Evolutionary conservation across 2,113 vertebrate species (phyloP), one percentile per base, ranked within the genome.

Genomic region (Dendrocopos noguchii): DNA sequence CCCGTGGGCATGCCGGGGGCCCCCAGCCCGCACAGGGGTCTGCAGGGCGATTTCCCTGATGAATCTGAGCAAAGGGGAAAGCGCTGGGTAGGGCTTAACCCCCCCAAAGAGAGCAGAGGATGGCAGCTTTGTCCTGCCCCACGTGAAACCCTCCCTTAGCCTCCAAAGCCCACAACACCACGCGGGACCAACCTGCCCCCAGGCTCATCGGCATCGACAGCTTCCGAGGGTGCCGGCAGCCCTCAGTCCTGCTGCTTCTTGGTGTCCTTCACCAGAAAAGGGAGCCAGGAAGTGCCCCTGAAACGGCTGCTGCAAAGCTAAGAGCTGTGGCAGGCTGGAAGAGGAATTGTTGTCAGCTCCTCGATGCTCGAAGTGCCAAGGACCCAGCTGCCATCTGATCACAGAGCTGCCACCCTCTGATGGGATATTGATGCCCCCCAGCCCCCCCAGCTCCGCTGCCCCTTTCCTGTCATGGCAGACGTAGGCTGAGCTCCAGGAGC

Each of bases 391-490:
- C 15, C 17, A 20, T 22, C 1, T 2, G 3, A 29, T 27, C 15
- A 2, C 7, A 1, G 16, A 7, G 42, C 6, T 9, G 82, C 44
- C 50, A 33, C 21, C 27, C 12, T 18, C 1, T 28, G 1, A 9
- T 2, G 0, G 34, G 0, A 39, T 15, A 10, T 25, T 80, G 28
- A 12, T 1, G 1, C 20, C 16, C 34, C 22, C 4, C 57, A 84
- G 29, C 3, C 20, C 12, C 6, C 0, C 5, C 4, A 8, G 7
- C 9, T 28, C n/a, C 0, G 0, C 1, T n/a, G 46, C 28, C 2
- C 1, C 18, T 7, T 22, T 29, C 34, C 15, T 18, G 6, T 15
- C 2, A 12, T 24, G 20, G 11, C 56, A 61, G 20, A 9, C 16
- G 36, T 7, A 1, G 1, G 1, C 3, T 2, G 10, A 67, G 28